Evolutionary conservation across 30 jellyfish, hydroid and myxozoan genomes (phyloP), one percentile per base, ranked within the genome.

Genomic region (Aurelia aurita): DNA sequence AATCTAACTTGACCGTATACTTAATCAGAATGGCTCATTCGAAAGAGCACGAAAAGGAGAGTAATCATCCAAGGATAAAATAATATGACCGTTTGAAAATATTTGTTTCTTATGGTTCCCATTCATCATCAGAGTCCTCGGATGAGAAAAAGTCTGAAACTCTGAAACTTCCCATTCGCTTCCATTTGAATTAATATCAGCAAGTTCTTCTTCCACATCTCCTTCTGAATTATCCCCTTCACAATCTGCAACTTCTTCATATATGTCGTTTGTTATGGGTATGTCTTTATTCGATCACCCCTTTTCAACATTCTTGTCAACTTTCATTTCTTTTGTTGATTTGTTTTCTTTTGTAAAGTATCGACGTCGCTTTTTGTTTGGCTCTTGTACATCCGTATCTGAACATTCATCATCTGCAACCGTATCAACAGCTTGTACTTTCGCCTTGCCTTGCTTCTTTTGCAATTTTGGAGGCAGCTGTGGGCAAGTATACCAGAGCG

Each of bases 201-300:
- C n/a, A n/a, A n/a, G n/a, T n/a, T n/a, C n/a, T n/a, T n/a, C n/a
- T n/a, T n/a, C n/a, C n/a, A n/a, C n/a, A n/a, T n/a, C n/a, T n/a
- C n/a, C n/a, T n/a, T n/a, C n/a, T n/a, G n/a, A n/a, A n/a, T n/a
- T n/a, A n/a, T n/a, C n/a, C n/a, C n/a, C 77, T 65, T 65, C 77
- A 22, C 77, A 65, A 65, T 65, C 77, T n/a, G 54, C 49, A 65
- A 65, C 27, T 27, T 65, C 77, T 65, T 65, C 53, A 65, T 65
- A 51, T 11, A 16, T 65, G 11, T 20, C 77, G 19, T 65, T 65
- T 65, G 47, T 65, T 53, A 65, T 53, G 34, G 77, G 53, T 34
- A 65, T 27, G 47, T 65, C 77, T 65, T 11, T 65, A 65, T 65
- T 34, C 77, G 27, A 16, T 53, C 27, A 16, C 53, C 16, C 47